Percentiles rank a stretch among this genome's conserved stretches.
Conservation (phyloP, 2,113 vertebrate species). For the Leiothrix lutea region DNA sequence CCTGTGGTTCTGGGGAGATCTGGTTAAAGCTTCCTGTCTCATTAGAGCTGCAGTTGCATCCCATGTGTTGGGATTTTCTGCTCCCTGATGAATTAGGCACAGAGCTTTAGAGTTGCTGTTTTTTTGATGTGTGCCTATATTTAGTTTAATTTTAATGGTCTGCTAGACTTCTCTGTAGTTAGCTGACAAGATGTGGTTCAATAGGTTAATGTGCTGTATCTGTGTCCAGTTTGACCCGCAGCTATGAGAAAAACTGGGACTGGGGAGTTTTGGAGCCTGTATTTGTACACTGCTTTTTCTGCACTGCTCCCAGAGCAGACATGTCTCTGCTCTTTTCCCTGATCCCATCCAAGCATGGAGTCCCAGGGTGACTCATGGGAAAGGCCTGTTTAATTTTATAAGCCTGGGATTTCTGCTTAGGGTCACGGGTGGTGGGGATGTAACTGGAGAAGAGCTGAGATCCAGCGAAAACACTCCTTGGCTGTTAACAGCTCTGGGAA, state of each 20-base stretch:
- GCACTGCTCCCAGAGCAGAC: neutral
- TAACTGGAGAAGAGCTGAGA: neutral
- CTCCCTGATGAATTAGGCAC: neutral
- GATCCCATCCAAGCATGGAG: neutral
- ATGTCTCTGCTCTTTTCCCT: neutral
- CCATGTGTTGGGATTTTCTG: neutral
- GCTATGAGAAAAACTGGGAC: neutral
- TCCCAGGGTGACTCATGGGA: neutral
- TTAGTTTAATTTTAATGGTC: conserved; percentile 15
- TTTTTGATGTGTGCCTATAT: neutral
- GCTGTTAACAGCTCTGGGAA: neutral
- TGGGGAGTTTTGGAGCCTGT: neutral
- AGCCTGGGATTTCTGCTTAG: conserved; percentile 1
- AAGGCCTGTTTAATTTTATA: neutral
- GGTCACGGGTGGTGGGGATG: neutral
- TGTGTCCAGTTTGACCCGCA: neutral
- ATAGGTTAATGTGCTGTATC: conserved; percentile 38
- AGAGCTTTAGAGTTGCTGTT: neutral
- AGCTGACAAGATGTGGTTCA: conserved; percentile 30
- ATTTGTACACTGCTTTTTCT: neutral
- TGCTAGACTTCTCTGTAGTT: neutral
- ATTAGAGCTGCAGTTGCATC: neutral
- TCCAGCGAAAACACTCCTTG: neutral
- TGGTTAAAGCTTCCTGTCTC: neutral
- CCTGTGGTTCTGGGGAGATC: neutral